phyloP scores from a whole-genome alignment of 2,888 invertebrate genomes.

The Microctonus aethiopoides region DNA sequence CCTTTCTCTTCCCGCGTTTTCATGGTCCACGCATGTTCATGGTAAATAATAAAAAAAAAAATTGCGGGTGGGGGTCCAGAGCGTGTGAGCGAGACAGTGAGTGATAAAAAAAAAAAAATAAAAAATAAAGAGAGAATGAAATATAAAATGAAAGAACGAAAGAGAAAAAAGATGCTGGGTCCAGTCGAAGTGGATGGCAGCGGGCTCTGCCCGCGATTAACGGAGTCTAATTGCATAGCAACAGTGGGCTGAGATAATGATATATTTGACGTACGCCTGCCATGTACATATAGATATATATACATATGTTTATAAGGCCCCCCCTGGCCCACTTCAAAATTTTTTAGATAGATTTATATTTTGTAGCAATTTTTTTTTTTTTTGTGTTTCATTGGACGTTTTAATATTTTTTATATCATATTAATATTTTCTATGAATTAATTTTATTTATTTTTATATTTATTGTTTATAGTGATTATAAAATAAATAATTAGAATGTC shows the following conservation, averaged over 20 bases:
- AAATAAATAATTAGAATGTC: slow-evolving; percentile 23
- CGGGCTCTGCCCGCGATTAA: slow-evolving; percentile 56
- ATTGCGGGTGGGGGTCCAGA: slow-evolving; percentile 5
- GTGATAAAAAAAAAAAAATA: too few species aligned
- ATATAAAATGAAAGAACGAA: neutral
- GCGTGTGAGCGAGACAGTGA: slow-evolving; percentile 13
- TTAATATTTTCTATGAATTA: neutral
- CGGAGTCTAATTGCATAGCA: slow-evolving; percentile 65
- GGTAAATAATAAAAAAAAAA: neutral
- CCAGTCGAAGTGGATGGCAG: slow-evolving; percentile 31
- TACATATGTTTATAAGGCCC: slow-evolving; percentile 18
- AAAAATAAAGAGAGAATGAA: too few species aligned
- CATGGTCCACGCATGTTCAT: slow-evolving; percentile 11
- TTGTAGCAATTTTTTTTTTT: neutral
- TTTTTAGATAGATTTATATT: neutral
- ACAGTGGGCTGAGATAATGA: slow-evolving; percentile 64
- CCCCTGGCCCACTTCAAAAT: slow-evolving; percentile 58
- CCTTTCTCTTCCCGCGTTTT: slow-evolving; percentile 30
- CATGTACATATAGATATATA: slow-evolving; percentile 19
- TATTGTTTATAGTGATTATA: neutral
- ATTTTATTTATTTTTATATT: neutral
- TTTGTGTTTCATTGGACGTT: slow-evolving; percentile 24
- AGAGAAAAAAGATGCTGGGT: slow-evolving; percentile 22
- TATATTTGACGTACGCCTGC: slow-evolving; percentile 60
- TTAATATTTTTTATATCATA: slow-evolving; percentile 4